Base-by-base conservation (phyloP, 2,113 vertebrate genomes). In the Cinclus cinclus region DNA sequence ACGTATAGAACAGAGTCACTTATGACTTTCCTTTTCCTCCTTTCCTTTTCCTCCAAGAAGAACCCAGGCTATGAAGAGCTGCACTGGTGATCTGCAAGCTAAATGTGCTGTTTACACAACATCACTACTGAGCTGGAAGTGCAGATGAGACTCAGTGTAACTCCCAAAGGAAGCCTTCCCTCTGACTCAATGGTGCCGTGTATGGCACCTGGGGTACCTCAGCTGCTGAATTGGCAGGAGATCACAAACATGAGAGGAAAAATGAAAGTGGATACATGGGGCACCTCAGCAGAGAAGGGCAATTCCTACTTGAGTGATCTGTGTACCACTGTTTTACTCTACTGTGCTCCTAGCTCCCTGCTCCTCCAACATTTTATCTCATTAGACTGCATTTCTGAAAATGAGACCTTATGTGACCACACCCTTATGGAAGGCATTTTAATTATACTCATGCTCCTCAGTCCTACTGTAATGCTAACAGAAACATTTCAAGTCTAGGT, bases 1-100 rank as follows among this genome's bases (percentile, higher is more conserved):
- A 6, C 0, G 1, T 33, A 67, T 35, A 33, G 35, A 68, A 71
- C 42, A 49, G 1, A 10, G n/a, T 62, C 0, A 2, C 15, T 63
- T 22, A 23, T 0, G 0, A 67, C n/a, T 62, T 74, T 82, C 10
- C 20, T 93, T 44, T 46, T 69, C 41, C 23, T 87, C 70, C 50
- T 62, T 74, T 82, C 10, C 20, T 93, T 44, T 46, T 69, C 41
- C 21, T 87, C 70, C 50, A 64, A 73, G 50, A 92, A 28, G 27
- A 91, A 39, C 37, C 23, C 37, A 87, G 46, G 62, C 74, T 87
- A 16, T 15, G 17, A 39, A 80, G 52, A 87, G 46, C 74, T 65
- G 53, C 31, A 33, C 39, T 53, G 69, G 35, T 62, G 33, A 77
- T 49, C 13, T 69, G 56, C 56, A 81, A 90, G 46, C 10, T 37